Percentiles rank a stretch among this genome's conserved stretches.
Conservation (phyloP, 2,113 vertebrate genomes). For the Fulmarus glacialis region DNA sequence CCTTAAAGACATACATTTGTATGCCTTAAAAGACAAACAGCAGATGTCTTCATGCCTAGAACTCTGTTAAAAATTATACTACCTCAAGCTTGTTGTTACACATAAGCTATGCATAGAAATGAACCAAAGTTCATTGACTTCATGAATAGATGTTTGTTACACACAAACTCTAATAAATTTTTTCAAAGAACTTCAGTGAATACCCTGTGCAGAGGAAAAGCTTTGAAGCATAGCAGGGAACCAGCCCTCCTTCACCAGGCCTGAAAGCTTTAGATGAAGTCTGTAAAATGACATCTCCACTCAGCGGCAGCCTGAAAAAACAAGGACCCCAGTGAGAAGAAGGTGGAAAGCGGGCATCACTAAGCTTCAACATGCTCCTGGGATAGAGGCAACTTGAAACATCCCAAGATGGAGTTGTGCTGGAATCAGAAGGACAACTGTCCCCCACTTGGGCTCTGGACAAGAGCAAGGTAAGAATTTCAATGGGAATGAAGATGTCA, state of each 20-base stretch:
- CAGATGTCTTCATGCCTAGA: neutral
- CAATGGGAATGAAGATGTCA: neutral
- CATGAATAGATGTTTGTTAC: neutral
- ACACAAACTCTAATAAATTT: neutral
- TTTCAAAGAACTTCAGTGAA: neutral
- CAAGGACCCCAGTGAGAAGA: neutral
- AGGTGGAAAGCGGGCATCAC: neutral
- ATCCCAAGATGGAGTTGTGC: accelerated
- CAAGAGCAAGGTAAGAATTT: neutral
- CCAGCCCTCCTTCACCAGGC: neutral
- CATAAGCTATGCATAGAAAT: neutral
- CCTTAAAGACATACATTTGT: neutral
- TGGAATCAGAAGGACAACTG: neutral
- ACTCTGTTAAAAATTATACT: neutral
- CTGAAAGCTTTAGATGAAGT: neutral
- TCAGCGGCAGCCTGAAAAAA: neutral
- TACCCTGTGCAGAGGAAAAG: neutral
- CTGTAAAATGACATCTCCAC: neutral
- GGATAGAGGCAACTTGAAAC: neutral
- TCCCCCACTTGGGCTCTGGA: accelerated
- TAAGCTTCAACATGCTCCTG: neutral
- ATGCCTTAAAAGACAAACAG: neutral
- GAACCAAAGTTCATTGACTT: neutral
- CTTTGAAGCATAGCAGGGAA: neutral
- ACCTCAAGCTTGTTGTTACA: neutral